Conservation (phyloP, 2,797 vertebrate genomes). For the Eulemur mongoz region DNA sequence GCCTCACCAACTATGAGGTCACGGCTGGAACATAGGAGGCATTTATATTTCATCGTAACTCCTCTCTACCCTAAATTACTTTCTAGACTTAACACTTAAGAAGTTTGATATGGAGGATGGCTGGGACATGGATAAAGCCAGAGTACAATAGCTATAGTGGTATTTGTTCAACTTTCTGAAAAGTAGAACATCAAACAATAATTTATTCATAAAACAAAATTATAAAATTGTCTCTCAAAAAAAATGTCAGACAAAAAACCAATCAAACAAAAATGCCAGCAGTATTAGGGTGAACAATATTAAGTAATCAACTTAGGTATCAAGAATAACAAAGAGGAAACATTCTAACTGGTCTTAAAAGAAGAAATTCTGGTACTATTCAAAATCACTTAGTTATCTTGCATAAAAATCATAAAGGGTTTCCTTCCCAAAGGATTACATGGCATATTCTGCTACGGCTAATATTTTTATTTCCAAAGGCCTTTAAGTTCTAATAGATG, state of each 20-base stretch:
- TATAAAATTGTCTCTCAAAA: constrained; percentile 30
- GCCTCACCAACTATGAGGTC: background rate
- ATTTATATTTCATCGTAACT: background rate
- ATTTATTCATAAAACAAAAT: background rate
- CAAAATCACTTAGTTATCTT: constrained; percentile 13
- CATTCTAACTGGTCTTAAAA: background rate
- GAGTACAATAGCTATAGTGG: background rate
- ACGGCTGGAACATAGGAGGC: background rate
- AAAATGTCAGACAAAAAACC: background rate
- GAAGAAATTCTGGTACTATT: background rate
- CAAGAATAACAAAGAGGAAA: constrained; percentile 10
- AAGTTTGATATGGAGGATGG: background rate
- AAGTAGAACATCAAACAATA: background rate
- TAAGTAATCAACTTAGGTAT: background rate
- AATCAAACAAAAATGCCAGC: background rate
- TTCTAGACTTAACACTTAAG: constrained; percentile 28
- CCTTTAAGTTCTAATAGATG: constrained; percentile 8
- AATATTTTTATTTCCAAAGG: constrained; percentile 20
- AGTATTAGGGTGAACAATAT: background rate
- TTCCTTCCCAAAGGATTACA: background rate
- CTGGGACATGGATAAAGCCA: background rate
- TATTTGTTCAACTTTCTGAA: constrained; percentile 2
- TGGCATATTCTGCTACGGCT: background rate
- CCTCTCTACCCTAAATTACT: background rate
- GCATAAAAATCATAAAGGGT: background rate